These are phyloP conservation scores for Stenchaetothrips biformis DNA, from an alignment of 2,888 invertebrate genomes.

Conservation along the genomic window DNA sequence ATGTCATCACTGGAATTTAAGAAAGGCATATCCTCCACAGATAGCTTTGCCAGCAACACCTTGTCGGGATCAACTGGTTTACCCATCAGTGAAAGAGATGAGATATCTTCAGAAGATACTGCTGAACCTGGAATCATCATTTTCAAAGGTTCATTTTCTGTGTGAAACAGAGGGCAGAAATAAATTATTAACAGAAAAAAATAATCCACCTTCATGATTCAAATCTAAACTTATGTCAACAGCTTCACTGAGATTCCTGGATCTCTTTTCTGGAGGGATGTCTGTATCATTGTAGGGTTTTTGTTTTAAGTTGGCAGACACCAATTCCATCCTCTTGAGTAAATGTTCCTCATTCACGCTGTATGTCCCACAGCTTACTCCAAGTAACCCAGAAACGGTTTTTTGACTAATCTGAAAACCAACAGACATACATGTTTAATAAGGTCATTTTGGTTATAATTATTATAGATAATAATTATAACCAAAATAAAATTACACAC, in stretches of 20 bases:
- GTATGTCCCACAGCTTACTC: neutral
- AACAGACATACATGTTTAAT: neutral
- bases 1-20: conserved; percentile 32
- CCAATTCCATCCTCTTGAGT: neutral
- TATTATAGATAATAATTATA: neutral
- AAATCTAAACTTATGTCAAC: neutral
- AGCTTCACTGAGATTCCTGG: neutral
- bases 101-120: neutral
- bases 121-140: neutral
- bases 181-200: neutral
- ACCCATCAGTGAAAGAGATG: neutral
- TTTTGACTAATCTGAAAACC: conserved; percentile 29
- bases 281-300: neutral
- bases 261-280: neutral
- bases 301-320: neutral
- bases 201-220: neutral
- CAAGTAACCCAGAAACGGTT: neutral
- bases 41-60: neutral
- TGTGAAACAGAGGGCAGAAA: neutral
- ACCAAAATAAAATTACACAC: neutral
- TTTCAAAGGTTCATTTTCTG: too few species aligned
- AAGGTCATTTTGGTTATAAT: too few species aligned
- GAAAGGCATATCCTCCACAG: conserved; percentile 29
- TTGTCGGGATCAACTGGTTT: neutral
- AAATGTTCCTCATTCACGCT: neutral